Conservation (phyloP, 2,797 vertebrate genomes). For the Antennarius maculatus region DNA sequence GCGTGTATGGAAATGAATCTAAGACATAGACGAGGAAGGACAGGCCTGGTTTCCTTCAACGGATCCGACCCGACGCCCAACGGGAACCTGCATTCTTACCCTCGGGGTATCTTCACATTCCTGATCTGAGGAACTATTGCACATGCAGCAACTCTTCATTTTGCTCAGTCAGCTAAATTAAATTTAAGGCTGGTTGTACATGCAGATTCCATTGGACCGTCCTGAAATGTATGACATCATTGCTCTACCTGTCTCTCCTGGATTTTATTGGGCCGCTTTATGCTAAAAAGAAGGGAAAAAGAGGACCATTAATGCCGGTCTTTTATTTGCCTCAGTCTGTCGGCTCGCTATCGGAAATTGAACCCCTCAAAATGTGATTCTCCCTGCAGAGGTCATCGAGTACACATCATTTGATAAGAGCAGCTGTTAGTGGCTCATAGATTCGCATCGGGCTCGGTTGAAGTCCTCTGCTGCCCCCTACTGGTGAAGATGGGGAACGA, state of each 20-base stretch:
- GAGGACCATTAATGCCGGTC: conserved; percentile 21
- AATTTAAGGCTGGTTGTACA: conserved; percentile 50
- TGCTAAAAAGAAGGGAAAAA: conserved; percentile 27
- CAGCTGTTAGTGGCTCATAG: conserved; percentile 51
- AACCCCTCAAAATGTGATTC: conserved; percentile 48
- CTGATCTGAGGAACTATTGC: conserved; percentile 51
- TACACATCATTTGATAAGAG: conserved; percentile 51
- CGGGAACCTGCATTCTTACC: conserved; percentile 32
- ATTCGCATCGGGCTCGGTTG: conserved; percentile 4
- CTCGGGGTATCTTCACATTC: conserved; percentile 32
- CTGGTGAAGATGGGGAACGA: conserved; percentile 32
- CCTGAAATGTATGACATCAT: conserved; percentile 72
- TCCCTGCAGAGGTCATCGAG: conserved; percentile 67
- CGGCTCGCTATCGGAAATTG: conserved; percentile 47
- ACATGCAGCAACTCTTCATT: conserved; percentile 69
- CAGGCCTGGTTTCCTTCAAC: too few relatives aligned
- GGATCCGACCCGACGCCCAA: conserved; percentile 47
- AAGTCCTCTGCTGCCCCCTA: conserved; percentile 68
- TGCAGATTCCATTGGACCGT: conserved; percentile 43
- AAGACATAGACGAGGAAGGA: too few relatives aligned
- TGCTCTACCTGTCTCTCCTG: conserved; percentile 12
- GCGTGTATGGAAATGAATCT: too few relatives aligned
- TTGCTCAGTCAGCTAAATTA: conserved; percentile 57
- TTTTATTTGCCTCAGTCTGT: conserved; percentile 14
- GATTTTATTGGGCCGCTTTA: conserved; percentile 27